These are phyloP conservation scores for Therioaphis trifolii DNA, from an alignment of 2,888 invertebrate genomes.

Conservation along the genomic window DNA sequence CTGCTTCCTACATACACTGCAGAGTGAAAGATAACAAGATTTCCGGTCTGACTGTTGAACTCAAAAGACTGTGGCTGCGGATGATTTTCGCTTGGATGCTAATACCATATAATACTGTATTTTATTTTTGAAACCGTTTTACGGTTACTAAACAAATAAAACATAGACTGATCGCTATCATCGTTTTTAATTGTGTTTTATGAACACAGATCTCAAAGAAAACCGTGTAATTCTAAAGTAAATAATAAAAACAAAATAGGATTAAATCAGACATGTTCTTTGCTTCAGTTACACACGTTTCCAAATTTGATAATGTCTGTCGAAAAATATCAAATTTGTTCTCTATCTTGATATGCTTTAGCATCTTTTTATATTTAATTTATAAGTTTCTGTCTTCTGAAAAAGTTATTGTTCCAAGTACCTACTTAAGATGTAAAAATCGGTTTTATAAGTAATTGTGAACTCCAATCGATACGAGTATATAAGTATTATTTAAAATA, in stretches of 20 bases:
- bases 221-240: background rate
- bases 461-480: too few relatives aligned
- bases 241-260: background rate
- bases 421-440: too few relatives aligned
- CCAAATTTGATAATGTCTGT: background rate
- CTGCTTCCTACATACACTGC: background rate
- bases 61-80: slow-evolving; percentile 30
- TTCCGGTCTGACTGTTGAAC: slow-evolving; percentile 1
- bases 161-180: background rate
- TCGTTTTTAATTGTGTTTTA: background rate
- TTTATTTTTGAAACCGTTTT: background rate
- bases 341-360: too few relatives aligned
- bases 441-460: too few relatives aligned
- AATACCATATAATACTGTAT: background rate
- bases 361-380: too few relatives aligned
- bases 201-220: background rate
- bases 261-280: background rate
- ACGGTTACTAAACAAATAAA: background rate
- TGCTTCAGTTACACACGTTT: background rate
- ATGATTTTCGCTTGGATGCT: slow-evolving; percentile 10
- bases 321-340: background rate
- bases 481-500: too few relatives aligned
- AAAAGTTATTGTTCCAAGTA: too few relatives aligned
- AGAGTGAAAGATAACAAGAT: background rate
- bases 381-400: too few relatives aligned